Percentiles rank a stretch among this genome's conserved stretches.
Evolutionary conservation across 2,797 vertebrate genomes (phyloP).

Genomic region (Malurus splendens): DNA sequence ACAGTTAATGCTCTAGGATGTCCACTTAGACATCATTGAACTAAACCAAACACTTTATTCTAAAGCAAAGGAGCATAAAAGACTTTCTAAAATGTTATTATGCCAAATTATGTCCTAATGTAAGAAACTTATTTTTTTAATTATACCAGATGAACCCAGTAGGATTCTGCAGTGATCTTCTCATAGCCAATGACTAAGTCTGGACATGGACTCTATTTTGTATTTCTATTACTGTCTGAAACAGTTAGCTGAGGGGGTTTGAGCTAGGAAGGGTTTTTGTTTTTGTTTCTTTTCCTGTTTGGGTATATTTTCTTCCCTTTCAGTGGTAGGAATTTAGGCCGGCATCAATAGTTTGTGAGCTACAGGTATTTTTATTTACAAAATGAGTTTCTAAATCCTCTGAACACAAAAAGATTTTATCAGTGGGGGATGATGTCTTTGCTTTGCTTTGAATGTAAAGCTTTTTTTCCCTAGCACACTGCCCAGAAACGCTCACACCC

Average conservation of each 20-base stretch:
- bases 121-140: background rate
- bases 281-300: background rate
- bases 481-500: background rate
- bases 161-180: background rate
- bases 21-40: background rate
- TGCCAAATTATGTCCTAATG: background rate
- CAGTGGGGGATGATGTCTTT: background rate
- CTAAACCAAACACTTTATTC: fast-evolving
- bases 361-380: background rate
- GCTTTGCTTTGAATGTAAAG: background rate
- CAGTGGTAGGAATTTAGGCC: background rate
- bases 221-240: background rate
- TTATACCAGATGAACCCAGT: background rate
- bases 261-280: background rate
- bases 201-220: background rate
- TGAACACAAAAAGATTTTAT: background rate
- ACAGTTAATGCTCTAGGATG: background rate
- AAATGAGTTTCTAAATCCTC: background rate
- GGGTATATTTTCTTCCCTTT: background rate
- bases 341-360: background rate
- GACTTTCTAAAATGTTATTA: background rate
- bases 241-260: background rate
- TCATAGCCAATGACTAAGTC: background rate
- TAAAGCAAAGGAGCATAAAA: background rate
- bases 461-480: background rate